phyloP scores from a whole-genome alignment of 2,797 vertebrate genomes.

The Sebastes kiyomatsui region DNA sequence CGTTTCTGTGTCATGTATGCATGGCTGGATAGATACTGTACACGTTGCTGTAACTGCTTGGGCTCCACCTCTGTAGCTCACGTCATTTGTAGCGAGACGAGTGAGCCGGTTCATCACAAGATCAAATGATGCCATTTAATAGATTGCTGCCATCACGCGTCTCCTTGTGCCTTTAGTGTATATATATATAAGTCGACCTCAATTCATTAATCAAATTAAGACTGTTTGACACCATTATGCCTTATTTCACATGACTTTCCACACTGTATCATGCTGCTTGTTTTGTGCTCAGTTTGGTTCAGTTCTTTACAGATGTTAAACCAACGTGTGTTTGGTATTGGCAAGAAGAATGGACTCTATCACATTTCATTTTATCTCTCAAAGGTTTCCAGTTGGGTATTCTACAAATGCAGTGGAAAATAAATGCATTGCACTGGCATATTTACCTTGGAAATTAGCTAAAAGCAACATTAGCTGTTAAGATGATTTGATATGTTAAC shows the following conservation, averaged over 20 bases:
- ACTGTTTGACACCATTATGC: not conserved
- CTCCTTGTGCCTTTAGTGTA: not conserved
- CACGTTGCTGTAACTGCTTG: not conserved
- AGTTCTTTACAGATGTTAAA: conserved; percentile 2
- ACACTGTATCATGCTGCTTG: not conserved
- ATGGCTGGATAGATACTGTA: not conserved
- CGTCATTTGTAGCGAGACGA: not conserved
- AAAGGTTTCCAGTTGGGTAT: not conserved
- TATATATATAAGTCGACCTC: not conserved
- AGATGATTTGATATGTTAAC: not conserved
- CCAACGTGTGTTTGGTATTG: not conserved
- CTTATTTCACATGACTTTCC: not conserved
- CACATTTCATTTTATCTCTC: not conserved
- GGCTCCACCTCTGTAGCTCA: conserved; percentile 11
- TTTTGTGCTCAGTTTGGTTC: not conserved
- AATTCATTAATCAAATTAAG: not conserved
- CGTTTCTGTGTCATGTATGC: conserved; percentile 20
- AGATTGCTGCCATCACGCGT: not conserved
- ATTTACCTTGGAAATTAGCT: not conserved
- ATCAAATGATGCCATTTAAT: not conserved
- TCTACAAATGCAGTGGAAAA: not conserved
- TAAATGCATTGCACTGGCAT: not conserved
- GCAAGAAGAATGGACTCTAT: not conserved
- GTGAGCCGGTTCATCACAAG: not conserved
- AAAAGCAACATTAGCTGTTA: not conserved